These are phyloP conservation scores for Emydura subglobosa DNA, from an alignment of 2,113 vertebrate genomes.

Conservation along the genomic window DNA sequence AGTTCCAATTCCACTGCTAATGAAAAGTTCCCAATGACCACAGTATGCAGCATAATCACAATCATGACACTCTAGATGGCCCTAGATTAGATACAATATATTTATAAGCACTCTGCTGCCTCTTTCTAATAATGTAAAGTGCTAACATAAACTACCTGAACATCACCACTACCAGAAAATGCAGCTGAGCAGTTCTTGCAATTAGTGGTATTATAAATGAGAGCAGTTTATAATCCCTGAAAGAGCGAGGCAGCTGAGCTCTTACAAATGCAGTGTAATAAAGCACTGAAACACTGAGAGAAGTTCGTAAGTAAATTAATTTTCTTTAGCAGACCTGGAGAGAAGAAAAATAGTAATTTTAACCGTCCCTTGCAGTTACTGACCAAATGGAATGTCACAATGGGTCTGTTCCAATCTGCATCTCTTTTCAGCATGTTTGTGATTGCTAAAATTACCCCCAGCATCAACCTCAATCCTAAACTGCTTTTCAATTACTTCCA, in stretches of 20 bases:
- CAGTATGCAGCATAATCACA: neutral
- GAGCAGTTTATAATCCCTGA: neutral
- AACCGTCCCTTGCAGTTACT: neutral
- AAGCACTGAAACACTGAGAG: neutral
- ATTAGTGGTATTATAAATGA: neutral
- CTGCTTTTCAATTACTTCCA: neutral
- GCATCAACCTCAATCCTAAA: neutral
- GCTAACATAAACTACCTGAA: neutral
- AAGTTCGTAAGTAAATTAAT: neutral
- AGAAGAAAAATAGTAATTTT: neutral
- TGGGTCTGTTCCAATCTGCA: neutral
- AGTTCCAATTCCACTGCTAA: neutral
- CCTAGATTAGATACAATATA: neutral
- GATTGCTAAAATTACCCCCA: neutral
- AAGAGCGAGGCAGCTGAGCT: neutral
- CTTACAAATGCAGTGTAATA: neutral
- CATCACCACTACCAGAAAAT: neutral
- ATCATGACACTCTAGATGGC: neutral
- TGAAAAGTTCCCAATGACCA: neutral
- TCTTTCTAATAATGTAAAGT: neutral
- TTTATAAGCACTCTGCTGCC: neutral
- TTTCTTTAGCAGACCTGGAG: neutral
- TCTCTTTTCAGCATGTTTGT: neutral
- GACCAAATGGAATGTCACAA: neutral
- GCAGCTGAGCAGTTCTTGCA: neutral